Base-by-base conservation (phyloP, 2,888 invertebrate species). In the Lithosia quadra region DNA sequence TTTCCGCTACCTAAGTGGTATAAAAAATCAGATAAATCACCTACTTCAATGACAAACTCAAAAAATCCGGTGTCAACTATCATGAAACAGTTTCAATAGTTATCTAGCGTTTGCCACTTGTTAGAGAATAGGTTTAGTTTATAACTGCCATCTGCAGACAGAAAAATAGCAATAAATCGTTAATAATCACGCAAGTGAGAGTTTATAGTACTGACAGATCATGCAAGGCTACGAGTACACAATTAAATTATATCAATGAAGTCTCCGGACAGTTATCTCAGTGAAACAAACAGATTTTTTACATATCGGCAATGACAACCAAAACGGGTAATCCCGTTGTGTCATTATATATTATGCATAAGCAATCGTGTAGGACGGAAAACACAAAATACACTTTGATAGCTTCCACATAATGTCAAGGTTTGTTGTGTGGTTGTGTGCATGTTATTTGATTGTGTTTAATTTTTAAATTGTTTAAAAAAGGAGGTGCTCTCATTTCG, bases 161-260 rank as follows among this genome's bases (percentile, higher is more conserved):
- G 33, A 39, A 59, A 75, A 70, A 36, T 71, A 71, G 55, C 65
- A 73, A 73, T 74, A 73, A 78, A 78, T 72, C 60, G 71, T 60
- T 55, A 61, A 74, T 69, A 68, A 72, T 78, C 80, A 80, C 78
- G 80, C 80, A 22, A 81, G 82, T 76, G 78, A 79, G 79, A 80
- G 79, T 66, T 34, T 61, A 61, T 63, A 24, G 5, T 22, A 9
- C 62, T 68, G 63, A 68, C 67, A 64, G 49, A 79, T 71, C 77
- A 72, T 81, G 80, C 81, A 71, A 79, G 69, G 39, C 70, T 69
- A 67, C n/a, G n/a, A n/a, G n/a, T n/a, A n/a, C 61, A 64, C 65
- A 59, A 69, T 53, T 69, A 58, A 74, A 72, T 71, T 59, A 67
- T 69, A 70, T 63, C 67, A 67, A 74, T 49, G 64, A 69, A 70